Evolutionary conservation across 2,797 vertebrate genomes (phyloP).

Genomic region (Philypnodon macrostomus): DNA sequence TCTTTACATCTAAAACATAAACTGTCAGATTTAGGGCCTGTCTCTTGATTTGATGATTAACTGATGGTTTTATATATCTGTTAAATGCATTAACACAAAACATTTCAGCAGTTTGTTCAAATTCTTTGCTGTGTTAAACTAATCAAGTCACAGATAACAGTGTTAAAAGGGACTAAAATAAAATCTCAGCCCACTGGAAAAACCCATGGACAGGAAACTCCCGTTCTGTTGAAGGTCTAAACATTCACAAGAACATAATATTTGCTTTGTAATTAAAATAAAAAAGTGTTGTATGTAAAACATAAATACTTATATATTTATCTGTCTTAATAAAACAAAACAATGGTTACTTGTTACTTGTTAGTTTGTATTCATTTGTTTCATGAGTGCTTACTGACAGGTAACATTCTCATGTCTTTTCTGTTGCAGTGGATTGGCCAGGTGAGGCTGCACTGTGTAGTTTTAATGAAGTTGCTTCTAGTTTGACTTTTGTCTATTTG

Average conservation of each 20-base stretch:
- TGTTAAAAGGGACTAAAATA: background rate
- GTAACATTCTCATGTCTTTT: constrained; percentile 62
- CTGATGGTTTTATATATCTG: no score
- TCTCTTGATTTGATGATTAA: background rate
- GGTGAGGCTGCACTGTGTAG: constrained; percentile 69
- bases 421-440: constrained; percentile 78
- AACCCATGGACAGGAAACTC: no score
- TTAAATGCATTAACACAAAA: background rate
- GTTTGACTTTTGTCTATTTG: constrained; percentile 33
- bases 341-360: no score
- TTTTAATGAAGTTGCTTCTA: constrained; percentile 55
- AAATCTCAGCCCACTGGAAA: background rate
- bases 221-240: no score
- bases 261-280: no score
- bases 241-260: no score
- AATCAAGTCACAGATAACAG: constrained; percentile 31
- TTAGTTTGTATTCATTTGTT: no score
- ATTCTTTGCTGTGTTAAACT: constrained; percentile 15
- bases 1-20: background rate
- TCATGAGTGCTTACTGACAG: constrained; percentile 14
- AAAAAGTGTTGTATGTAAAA: background rate
- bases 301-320: no score
- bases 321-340: no score
- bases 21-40: background rate
- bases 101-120: constrained; percentile 4